Base-by-base conservation (phyloP, 1,140 invertebrate genomes). In the Grapholita molesta region DNA sequence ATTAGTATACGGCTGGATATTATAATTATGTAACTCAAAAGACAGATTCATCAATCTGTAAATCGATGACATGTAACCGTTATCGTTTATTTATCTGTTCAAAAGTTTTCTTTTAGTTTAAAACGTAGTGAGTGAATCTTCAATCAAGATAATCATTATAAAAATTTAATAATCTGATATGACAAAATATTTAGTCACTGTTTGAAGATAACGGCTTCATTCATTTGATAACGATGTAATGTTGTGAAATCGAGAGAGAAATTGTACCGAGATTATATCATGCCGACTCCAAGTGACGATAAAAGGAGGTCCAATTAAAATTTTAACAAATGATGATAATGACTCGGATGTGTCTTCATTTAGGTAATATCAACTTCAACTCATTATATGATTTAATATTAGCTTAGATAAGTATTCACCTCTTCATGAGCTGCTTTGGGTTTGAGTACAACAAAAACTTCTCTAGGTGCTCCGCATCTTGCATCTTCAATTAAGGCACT, bases 381-480 rank as follows among this genome's bases (percentile, higher is more conserved):
- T 64, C 24, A 64, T 24, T 32, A 64, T 52, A 67, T 30, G 30
- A 28, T 6, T n/a, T 21, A 38, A 21, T 61, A 57, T 61, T 25
- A 48, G 53, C 25, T 53, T 6, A 55, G 24, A 28, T 61, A 23
- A 42, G 18, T 69, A 68, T 52, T 79, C 80, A 90, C 86, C 85
- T 85, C 79, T 70, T 86, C 75, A 67, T 84, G 82, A 5, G 84
- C 80, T 5, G 78, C 79, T 53, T 76, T 73, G 11, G 77, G 69
- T 32, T 82, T 77, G 24, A 91, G 75, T 30, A 81, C 71, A 12
- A 83, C 82, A 66, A 89, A 91, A 5, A 88, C 82, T 52, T 89
- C 87, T 70, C 85, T 87, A n/a, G 89, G 89, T 55, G 80, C 79
- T 11, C 89, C 86, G 38, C 89, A 91, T 55, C 75, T 82, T 8